Conservation (phyloP, 2,113 vertebrate species). For the Anser cygnoides region DNA sequence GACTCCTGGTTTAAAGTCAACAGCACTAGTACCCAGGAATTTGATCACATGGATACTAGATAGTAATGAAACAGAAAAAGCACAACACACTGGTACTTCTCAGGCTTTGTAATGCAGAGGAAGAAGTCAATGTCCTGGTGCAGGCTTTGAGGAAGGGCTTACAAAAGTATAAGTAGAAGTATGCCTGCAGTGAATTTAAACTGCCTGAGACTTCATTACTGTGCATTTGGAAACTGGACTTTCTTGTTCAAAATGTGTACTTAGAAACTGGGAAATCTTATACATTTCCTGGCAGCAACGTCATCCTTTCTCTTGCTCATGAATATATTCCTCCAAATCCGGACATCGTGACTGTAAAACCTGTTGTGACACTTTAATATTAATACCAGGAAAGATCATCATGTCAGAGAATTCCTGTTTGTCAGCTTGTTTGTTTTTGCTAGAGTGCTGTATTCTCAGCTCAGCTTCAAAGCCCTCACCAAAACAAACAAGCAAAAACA, state of each 20-base stretch:
- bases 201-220: background rate
- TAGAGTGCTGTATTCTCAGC: background rate
- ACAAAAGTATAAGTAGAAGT: background rate
- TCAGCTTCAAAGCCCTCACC: background rate
- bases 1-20: background rate
- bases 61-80: background rate
- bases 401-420: background rate
- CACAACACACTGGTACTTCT: background rate
- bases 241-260: background rate
- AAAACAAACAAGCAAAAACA: background rate
- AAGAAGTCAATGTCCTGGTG: accelerated
- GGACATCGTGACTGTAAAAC: background rate
- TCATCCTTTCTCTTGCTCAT: background rate
- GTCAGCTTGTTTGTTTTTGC: background rate
- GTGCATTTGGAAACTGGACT: background rate
- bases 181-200: background rate
- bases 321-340: background rate
- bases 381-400: background rate
- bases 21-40: background rate
- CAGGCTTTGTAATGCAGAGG: background rate
- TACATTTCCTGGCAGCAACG: background rate
- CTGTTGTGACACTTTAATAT: background rate
- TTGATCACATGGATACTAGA: background rate
- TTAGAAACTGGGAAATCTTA: background rate
- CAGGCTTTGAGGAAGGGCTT: background rate